Base-by-base conservation (phyloP, 2,797 vertebrate genomes). In the Neoniphon sammara region DNA sequence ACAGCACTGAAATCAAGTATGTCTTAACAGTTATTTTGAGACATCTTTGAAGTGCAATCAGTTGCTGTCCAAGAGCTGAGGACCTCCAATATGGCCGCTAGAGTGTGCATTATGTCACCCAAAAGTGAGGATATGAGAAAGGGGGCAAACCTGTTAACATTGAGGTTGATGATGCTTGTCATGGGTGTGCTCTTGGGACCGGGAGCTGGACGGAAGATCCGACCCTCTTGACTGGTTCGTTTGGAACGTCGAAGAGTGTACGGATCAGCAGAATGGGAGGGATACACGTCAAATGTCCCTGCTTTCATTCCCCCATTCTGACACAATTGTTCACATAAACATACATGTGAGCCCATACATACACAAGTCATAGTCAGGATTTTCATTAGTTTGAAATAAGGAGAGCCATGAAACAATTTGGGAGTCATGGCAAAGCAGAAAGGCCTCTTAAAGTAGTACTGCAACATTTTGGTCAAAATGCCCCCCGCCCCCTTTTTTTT, bases 221-320 rank as follows among this genome's bases (percentile, higher is more conserved):
- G 50, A 10, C 58, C 78, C 58, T 70, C 79, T 2, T 62, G 75
- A 56, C 39, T 64, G 57, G 61, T 30, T 11, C 1, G n/a, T 77
- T 76, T 90, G 44, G 80, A 59, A 4, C 49, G 80, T 0, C 58
- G 78, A 27, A 30, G 5, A 21, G 11, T 6, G 18, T 84, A 88
- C 0, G 77, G 80, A 42, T 91, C 85, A 52, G 80, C 54, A 73
- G 86, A 91, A 65, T 91, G 86, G 21, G 67, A 73, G 1, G 85
- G 87, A 31, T 88, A 88, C 20, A 54, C 3, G 23, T 67, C 64
- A 62, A 87, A 88, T 1, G 75, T 91, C n/a, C 89, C 86, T 0
- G 83, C 88, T 66, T 91, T 91, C 82, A 91, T 79, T 44, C 85
- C 80, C 77, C 87, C 82, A n/a, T 54, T 74, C 87, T 87, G 53